Base-by-base conservation (phyloP, 2,113 vertebrate species). In the Girardinichthys multiradiatus region DNA sequence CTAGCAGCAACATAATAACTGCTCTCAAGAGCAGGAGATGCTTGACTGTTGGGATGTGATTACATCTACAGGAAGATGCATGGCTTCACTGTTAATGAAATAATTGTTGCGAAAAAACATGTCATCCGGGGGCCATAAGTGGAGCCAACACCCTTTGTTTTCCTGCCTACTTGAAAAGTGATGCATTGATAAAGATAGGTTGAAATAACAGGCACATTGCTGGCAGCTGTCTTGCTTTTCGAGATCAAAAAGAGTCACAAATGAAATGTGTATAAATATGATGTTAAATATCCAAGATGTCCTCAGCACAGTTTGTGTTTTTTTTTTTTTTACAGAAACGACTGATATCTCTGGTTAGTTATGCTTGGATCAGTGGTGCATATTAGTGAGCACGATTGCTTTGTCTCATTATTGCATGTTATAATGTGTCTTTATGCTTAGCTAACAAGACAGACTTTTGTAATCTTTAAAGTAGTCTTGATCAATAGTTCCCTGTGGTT, bases 31-130 rank as follows among this genome's bases (percentile, higher is more conserved):
- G 64, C 31, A 61, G 28, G 65, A 82, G 58, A 30, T 15, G 4
- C 30, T 65, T 51, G 67, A 21, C 48, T 11, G 64, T 57, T 60
- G 42, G 29, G 74, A 80, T 31, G 31, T 26, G 82, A 90, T 82
- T 79, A 78, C 78, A 82, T 91, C 81, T 65, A 65, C 81, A 89
- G 87, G 88, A 92, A 92, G 77, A 63, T 2, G 62, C 48, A 28
- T 45, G 74, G 70, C 70, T 33, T 30, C 59, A 17, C 76, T 72
- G 62, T 76, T 79, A 42, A 83, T 84, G 59, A 79, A 83, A 64
- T 62, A 64, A 67, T 78, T n/a, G 4, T 70, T 81, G 76, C 62
- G 57, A 45, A 79, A 80, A 79, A 79, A 28, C 66, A 39, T 39
- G 57, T 28, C 67, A 66, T 82, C 75, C 24, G 37, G 51, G 76